Evolutionary conservation across 2,113 vertebrate genomes (phyloP).

Genomic region (human): GRCh38 chr14:75825501-75826000

Average conservation of each 20-base stretch:
- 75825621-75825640: slow-evolving; percentile 68
- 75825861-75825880: not conserved
- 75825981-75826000: not conserved
- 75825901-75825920: not conserved
- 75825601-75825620: slow-evolving; percentile 77
- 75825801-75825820: not conserved
- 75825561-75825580: slow-evolving; percentile 73
- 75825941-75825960: not conserved
- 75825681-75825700: not conserved
- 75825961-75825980: not conserved
- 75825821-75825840: not conserved
- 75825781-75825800: not conserved
- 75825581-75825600: slow-evolving; percentile 71
- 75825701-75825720: slow-evolving; percentile 11
- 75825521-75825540: slow-evolving; percentile 76
- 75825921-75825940: not conserved
- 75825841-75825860: not conserved
- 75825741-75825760: slow-evolving; percentile 22
- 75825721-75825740: not conserved
- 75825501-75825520: slow-evolving; percentile 45
- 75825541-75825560: slow-evolving; percentile 75
- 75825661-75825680: not conserved
- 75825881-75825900: not conserved
- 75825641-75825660: slow-evolving; percentile 64
- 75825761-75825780: slow-evolving; percentile 1